phyloP scores from a whole-genome alignment of 2,113 vertebrate genomes.

The Myotis lucifugus region DNA sequence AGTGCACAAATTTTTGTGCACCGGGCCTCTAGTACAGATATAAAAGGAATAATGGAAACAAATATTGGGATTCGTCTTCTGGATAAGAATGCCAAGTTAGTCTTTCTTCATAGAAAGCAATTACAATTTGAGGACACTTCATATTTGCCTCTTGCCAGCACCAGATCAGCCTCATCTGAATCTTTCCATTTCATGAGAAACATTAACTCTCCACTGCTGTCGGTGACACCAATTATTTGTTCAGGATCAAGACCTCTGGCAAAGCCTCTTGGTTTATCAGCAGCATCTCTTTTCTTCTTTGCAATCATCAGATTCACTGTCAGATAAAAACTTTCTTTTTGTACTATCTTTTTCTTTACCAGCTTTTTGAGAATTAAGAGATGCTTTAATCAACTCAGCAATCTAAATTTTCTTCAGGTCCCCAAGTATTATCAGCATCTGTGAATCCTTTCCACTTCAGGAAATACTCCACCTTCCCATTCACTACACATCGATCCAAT shows the following conservation, averaged over 20 bases:
- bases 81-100: conserved; percentile 99
- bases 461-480: conserved; percentile 98
- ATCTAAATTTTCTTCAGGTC: conserved; percentile 98
- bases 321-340: conserved; percentile 95
- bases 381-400: conserved; percentile 97
- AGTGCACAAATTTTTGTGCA: too few relatives aligned
- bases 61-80: conserved; percentile 94
- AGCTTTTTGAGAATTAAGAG: conserved; percentile 95
- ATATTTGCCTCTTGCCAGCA: conserved; percentile 97
- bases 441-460: conserved; percentile 99
- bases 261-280: conserved; percentile 97
- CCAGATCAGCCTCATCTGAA: conserved; percentile 98
- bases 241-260: conserved; percentile 96
- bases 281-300: conserved; percentile 89
- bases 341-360: conserved; percentile 93
- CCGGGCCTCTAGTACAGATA: conserved; percentile 69
- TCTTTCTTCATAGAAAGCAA: conserved; percentile 98
- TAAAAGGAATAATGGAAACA: conserved; percentile 82
- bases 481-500: conserved; percentile 93
- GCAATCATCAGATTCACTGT: conserved; percentile 90
- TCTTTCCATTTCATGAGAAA: conserved; percentile 99
- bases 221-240: conserved; percentile 97
- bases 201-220: conserved; percentile 99
- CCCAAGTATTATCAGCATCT: conserved; percentile 99
- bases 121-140: conserved; percentile 98